Evolutionary conservation across 2,113 vertebrate genomes (phyloP), one percentile per base, ranked within the genome.

Genomic region (Polypterus bichir): DNA sequence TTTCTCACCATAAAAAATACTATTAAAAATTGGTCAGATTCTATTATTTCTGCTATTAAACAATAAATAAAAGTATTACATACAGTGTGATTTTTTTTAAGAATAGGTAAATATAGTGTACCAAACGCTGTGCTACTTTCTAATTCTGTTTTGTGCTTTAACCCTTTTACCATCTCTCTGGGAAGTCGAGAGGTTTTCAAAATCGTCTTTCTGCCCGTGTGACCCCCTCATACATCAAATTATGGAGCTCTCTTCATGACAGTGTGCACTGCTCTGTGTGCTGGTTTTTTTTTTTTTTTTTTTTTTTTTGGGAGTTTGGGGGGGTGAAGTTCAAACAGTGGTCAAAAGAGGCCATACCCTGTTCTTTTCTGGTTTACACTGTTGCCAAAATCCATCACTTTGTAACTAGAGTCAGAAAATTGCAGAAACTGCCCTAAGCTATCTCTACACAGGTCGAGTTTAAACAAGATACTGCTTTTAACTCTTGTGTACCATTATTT

Each of bases 81-180:
- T 27, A 27, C 27, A 27, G 27, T 27, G 27, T 27, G 27, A 27
- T 27, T 27, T 27, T 27, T 27, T 27, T 27, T 27, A 27, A 27
- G 27, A 27, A 27, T 27, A 27, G 27, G 27, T 27, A 27, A 27
- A 27, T 27, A 27, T 27, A 27, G 27, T 27, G 27, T 27, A 27
- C 27, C 27, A 27, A 27, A 27, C 27, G 27, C 27, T 27, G 27
- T 27, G 2, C 27, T 27, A 27, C 27, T 27, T 27, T 27, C 27
- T 27, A 27, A 27, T 27, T 27, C 27, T 27, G 64, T 69, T 68
- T 69, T 63, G 69, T 69, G 73, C 64, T 4, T 53, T 66, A 75
- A 76, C 73, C 68, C 71, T 71, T 74, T 76, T 71, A 60, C 73
- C 68, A 67, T 65, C 56, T 64, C 66, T 74, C 69, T 80, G 77